Evolutionary conservation across 2,888 invertebrate species (phyloP).

Genomic region (Synanthedon andrenaeformis): DNA sequence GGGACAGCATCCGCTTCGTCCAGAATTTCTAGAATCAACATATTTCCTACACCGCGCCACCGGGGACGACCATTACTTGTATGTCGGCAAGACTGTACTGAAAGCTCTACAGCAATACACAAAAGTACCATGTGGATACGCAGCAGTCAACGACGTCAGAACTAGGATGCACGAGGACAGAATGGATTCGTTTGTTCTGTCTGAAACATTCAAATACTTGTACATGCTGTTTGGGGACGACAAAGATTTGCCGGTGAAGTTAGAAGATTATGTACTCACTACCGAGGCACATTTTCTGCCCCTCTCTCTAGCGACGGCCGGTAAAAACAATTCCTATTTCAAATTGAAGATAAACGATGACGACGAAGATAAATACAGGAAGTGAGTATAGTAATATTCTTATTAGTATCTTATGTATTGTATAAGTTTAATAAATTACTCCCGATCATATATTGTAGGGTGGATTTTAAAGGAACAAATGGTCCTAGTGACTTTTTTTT

Average conservation of each 20-base stretch:
- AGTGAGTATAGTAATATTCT: conserved; percentile 31
- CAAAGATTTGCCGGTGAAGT: conserved; percentile 81
- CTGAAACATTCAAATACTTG: conserved; percentile 98
- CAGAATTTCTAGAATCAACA: conserved; percentile 98
- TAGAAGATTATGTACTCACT: conserved; percentile 90
- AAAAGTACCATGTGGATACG: conserved; percentile 95
- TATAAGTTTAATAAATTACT: too few relatives aligned
- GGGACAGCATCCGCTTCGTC: conserved; percentile 96
- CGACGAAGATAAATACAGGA: conserved; percentile 50
- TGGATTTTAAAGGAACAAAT: too few relatives aligned
- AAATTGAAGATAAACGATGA: conserved; percentile 59
- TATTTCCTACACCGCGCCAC: conserved; percentile 97
- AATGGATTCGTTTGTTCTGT: conserved; percentile 98
- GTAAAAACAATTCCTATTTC: conserved; percentile 61
- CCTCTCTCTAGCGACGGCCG: conserved; percentile 78
- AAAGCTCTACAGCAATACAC: conserved; percentile 91
- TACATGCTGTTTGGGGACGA: conserved; percentile 92
- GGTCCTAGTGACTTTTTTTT: too few relatives aligned
- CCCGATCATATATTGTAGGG: too few relatives aligned
- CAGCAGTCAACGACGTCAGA: conserved; percentile 95
- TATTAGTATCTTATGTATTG: too few relatives aligned
- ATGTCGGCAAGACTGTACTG: conserved; percentile 88
- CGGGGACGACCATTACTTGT: conserved; percentile 93
- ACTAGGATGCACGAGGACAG: conserved; percentile 93
- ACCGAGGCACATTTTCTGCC: conserved; percentile 97